These are phyloP conservation scores for Gasteruption jaculator DNA, from an alignment of 2,888 invertebrate species.

Conservation along the genomic window DNA sequence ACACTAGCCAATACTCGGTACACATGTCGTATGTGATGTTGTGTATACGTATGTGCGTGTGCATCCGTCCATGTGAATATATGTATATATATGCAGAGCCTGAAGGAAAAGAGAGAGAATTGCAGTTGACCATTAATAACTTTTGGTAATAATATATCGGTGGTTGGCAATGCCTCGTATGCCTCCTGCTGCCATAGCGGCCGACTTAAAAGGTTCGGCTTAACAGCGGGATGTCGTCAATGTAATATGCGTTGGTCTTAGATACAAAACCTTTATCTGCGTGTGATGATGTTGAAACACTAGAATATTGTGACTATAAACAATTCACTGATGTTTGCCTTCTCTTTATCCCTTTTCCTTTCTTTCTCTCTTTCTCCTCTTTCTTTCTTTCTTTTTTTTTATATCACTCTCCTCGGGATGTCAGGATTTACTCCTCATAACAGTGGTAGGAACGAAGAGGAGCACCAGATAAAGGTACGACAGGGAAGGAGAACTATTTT, in stretches of 20 bases:
- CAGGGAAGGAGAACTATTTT: conserved; percentile 8
- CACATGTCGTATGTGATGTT: no score
- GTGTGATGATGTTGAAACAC: conserved; percentile 31
- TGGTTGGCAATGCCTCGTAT: conserved; percentile 34
- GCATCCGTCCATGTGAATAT: background rate
- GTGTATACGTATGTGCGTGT: no score
- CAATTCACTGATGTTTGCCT: conserved; percentile 11
- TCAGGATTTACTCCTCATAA: conserved; percentile 8
- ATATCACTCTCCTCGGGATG: conserved; percentile 10
- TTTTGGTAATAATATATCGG: conserved; percentile 46
- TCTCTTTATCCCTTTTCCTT: conserved; percentile 2
- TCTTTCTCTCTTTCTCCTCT: conserved; percentile 1
- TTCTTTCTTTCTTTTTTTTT: conserved; percentile 13
- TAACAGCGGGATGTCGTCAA: conserved; percentile 48
- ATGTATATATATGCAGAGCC: background rate
- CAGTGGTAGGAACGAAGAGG: conserved; percentile 10
- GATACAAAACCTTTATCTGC: conserved; percentile 37
- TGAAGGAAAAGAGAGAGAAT: conserved; percentile 36
- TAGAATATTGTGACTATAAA: conserved; percentile 26
- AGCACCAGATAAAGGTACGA: conserved; percentile 23
- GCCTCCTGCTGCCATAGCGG: conserved; percentile 47
- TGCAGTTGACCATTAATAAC: conserved; percentile 49
- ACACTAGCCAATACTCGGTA: no score
- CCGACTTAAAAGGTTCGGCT: conserved; percentile 44
- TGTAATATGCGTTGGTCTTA: conserved; percentile 34